Evolutionary conservation across 35 echinoderm and acorn worm genomes (phyloP), one percentile per base, ranked within the genome.

Genomic region (Anneissia japonica): DNA sequence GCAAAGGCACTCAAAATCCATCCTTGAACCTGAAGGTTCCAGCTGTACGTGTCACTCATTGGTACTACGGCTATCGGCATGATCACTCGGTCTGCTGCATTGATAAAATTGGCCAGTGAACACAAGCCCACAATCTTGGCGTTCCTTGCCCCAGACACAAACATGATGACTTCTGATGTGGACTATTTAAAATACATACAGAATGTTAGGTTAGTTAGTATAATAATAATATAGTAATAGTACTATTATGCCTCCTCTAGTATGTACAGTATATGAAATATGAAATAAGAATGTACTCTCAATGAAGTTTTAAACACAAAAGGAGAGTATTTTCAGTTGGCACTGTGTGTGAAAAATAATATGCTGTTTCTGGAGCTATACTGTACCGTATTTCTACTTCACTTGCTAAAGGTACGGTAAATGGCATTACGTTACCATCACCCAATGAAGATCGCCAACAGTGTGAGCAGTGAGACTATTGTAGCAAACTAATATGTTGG

Each of bases 1-100:
- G 96, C 96, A 84, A 99, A 99, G 21, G 96, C 91, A 94, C 92
- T 99, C 7, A 99, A 84, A 0, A 99, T 89, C 96, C 96, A 99
- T 21, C 96, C 96, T 75, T 99, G 96, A 0, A 86, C 55, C 26
- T 79, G 77, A 21, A 99, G 82, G 43, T 91, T 93, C 96, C 96
- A 99, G 23, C 82, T 74, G 41, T 91, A 99, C 0, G 77, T 55
- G 75, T 99, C 96, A 7, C 92, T 75, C 96, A 99, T 99, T 0
- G 91, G 92, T 31, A 94, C 96, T 0, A 99, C 85, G 14, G 96
- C 96, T 55, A 99, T 99, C 0, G 96, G 96, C 96, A 99, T 99
- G 77, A 99, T 99, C 12, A 94, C 92, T 37, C 96, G 89, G 36
- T 99, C 96, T 23, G 96, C 96, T 0, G 96, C 96, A 87, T 99